phyloP scores from a whole-genome alignment of 2,113 vertebrate species.

The Albula goreensis region DNA sequence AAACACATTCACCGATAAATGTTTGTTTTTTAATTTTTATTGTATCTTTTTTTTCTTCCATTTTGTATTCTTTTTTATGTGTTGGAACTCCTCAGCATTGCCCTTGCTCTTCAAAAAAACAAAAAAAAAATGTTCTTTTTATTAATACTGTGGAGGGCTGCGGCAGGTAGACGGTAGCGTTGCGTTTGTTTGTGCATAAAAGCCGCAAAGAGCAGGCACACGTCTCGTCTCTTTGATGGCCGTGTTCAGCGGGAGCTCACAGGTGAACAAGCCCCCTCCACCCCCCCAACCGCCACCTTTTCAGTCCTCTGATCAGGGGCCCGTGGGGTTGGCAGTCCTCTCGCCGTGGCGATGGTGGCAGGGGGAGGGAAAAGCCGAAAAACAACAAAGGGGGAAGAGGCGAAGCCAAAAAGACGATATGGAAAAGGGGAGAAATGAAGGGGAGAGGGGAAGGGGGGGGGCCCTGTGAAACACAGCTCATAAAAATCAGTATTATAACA shows the following conservation, averaged over 20 bases:
- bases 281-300: too few species aligned
- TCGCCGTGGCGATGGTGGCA: constrained; percentile 14
- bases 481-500: constrained; percentile 78
- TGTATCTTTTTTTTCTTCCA: not conserved
- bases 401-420: not conserved
- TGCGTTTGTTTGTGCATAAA: not conserved
- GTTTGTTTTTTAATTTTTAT: not conserved
- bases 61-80: not conserved
- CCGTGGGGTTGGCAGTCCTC: not conserved
- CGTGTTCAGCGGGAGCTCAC: too few species aligned
- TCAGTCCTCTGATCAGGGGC: not conserved
- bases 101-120: not conserved
- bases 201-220: not conserved
- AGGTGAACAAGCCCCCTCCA: too few species aligned
- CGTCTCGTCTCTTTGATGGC: not conserved
- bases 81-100: not conserved
- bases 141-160: too few species aligned
- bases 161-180: too few species aligned
- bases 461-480: constrained; percentile 60
- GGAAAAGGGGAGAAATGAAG: constrained; percentile 13
- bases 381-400: not conserved
- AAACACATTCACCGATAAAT: not conserved
- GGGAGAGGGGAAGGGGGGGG: not conserved
- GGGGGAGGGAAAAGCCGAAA: not conserved
- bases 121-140: not conserved